These are phyloP conservation scores for Pygoscelis adeliae DNA, from an alignment of 2,113 vertebrate species.

Conservation along the genomic window DNA sequence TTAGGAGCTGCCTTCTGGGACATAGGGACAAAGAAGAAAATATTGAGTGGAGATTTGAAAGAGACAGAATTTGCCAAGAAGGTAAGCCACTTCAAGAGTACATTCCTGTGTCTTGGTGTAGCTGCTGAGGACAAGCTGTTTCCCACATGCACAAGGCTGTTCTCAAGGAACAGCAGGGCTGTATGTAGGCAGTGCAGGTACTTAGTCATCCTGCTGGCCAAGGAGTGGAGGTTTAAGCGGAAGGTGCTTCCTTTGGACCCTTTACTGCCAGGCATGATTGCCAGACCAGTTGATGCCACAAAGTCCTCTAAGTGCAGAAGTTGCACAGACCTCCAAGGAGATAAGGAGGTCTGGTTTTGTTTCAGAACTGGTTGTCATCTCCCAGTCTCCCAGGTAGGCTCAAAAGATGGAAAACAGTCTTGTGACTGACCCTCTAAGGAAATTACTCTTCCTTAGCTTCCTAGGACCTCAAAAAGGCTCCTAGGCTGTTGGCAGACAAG, in stretches of 20 bases:
- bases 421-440: background rate
- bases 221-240: background rate
- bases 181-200: background rate
- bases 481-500: background rate
- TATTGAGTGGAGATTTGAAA: background rate
- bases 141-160: background rate
- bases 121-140: background rate
- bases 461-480: background rate
- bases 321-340: background rate
- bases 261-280: background rate
- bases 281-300: background rate
- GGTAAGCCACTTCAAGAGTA: background rate
- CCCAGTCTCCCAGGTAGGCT: background rate
- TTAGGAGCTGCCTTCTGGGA: background rate
- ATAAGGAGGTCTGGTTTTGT: background rate
- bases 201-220: background rate
- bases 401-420: background rate
- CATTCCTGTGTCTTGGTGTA: background rate
- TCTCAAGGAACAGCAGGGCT: background rate
- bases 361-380: background rate
- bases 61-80: background rate
- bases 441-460: background rate
- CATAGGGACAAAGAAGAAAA: background rate
- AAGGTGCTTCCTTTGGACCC: background rate
- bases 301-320: background rate